Base-by-base conservation (phyloP, 2,797 vertebrate genomes). In the Sebastes taczanowskii region DNA sequence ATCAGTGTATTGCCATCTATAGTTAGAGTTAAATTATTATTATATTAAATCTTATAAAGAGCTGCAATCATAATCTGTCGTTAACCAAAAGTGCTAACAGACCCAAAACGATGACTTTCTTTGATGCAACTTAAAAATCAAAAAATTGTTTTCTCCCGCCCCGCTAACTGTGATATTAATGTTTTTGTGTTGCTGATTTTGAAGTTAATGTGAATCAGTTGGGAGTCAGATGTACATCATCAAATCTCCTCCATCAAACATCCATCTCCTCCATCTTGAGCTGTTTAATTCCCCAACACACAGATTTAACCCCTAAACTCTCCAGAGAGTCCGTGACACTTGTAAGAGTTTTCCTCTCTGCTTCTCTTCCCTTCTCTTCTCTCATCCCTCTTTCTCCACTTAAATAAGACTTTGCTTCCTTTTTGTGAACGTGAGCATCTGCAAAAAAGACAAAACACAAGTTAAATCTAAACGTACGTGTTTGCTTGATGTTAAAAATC, bases 351-450 rank as follows among this genome's bases (percentile, higher is more conserved):
- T 11, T 4, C 27, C 20, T 46, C 23, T 20, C 23, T 30, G 7
- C 49, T 30, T 18, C 74, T 59, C 63, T 23, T n/a, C 42, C n/a
- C 55, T 10, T 42, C 81, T 42, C 81, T 66, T 32, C 83, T 65
- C 64, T 78, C 56, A 2, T 67, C 63, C 79, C 67, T 64, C 78
- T 72, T 29, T 56, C 81, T 81, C 55, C 66, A 27, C 61, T 58
- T 71, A 64, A 72, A 84, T 62, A 66, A 78, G 34, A 83, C 72
- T 60, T 85, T 25, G 52, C 69, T 81, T 42, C 8, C 38, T 81
- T 88, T 42, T 86, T 84, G 89, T 93, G 82, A 93, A 88, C 58
- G 88, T 90, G 87, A 88, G 78, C 78, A 81, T 86, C 66, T 11
- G 83, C 46, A 29, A 65, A 75, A 56, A 70, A 81, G 7, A 74